Evolutionary conservation across 2,888 invertebrate species (phyloP), one percentile per base, ranked within the genome.

Genomic region (Trichogramma evanescens): DNA sequence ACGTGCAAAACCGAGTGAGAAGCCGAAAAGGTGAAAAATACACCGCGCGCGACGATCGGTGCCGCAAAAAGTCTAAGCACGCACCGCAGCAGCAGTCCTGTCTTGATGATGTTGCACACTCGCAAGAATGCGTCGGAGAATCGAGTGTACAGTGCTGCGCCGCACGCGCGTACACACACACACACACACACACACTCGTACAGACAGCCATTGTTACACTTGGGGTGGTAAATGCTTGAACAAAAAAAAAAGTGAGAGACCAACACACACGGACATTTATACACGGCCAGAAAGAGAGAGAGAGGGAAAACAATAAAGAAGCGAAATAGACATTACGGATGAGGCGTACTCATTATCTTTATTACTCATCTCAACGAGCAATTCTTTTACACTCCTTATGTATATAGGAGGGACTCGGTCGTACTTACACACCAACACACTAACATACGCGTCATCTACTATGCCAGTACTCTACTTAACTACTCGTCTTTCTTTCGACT

Each of bases 321-420:
- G 50, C 56, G 56, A 59, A 63, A 64, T 61, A 64, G 63, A 64
- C 63, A 64, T 63, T 63, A 61, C 56, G 63, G 61, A 64, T 61
- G 56, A 61, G 42, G 58, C 42, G 45, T 26, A 26, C 26, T 26
- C 26, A 26, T 39, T 64, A 61, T 64, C 63, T 64, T 61, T 61
- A 64, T 49, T 56, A 51, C 56, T 10, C 41, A 64, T 64, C 63
- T 56, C 45, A 26, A 52, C 50, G 51, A 42, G 53, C 40, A 44
- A 43, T 50, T 48, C 10, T 56, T 56, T 56, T 59, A 51, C 54
- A 42, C 38, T 40, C 51, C n/a, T 9, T 40, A 7, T 40, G 13
- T 39, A 54, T 53, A 26, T 26, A 26, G 26, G 26, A 26, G 26
- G 26, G 26, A 26, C 26, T 26, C 26, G 26, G 26, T 26, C 26